These are phyloP conservation scores for Cygnus atratus DNA, from an alignment of 2,113 vertebrate genomes.

Conservation along the genomic window DNA sequence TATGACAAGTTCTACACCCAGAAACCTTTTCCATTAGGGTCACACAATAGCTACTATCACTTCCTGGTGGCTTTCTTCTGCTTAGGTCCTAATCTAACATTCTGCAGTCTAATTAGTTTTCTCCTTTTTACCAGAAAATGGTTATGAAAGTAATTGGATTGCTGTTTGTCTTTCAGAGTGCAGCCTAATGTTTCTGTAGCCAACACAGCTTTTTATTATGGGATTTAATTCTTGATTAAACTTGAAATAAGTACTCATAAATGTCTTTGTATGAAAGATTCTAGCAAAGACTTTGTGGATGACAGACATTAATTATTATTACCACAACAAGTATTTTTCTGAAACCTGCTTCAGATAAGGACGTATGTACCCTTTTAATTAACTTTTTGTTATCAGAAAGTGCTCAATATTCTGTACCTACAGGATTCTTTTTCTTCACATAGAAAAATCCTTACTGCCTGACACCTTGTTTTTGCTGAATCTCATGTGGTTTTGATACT, in stretches of 20 bases:
- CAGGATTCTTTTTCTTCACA: not conserved
- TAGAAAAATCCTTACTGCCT: not conserved
- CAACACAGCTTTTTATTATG: not conserved
- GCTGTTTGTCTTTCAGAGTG: not conserved
- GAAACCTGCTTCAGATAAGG: not conserved
- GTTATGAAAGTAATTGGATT: not conserved
- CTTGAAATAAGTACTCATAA: not conserved
- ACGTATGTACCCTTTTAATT: not conserved
- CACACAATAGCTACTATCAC: not conserved
- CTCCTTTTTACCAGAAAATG: not conserved
- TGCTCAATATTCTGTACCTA: not conserved
- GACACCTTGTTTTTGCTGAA: not conserved
- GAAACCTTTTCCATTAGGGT: not conserved
- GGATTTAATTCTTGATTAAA: not conserved
- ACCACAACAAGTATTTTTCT: not conserved
- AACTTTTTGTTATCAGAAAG: not conserved
- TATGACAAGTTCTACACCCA: not conserved
- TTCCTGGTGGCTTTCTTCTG: not conserved
- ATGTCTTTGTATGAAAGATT: not conserved
- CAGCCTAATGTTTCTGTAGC: not conserved
- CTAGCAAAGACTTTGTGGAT: not conserved
- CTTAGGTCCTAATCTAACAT: not conserved
- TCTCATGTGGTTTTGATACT: not conserved
- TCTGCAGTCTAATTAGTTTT: not conserved
- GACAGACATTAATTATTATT: not conserved